These are phyloP conservation scores for Podarcis muralis DNA, from an alignment of 2,113 vertebrate species.

Conservation along the genomic window DNA sequence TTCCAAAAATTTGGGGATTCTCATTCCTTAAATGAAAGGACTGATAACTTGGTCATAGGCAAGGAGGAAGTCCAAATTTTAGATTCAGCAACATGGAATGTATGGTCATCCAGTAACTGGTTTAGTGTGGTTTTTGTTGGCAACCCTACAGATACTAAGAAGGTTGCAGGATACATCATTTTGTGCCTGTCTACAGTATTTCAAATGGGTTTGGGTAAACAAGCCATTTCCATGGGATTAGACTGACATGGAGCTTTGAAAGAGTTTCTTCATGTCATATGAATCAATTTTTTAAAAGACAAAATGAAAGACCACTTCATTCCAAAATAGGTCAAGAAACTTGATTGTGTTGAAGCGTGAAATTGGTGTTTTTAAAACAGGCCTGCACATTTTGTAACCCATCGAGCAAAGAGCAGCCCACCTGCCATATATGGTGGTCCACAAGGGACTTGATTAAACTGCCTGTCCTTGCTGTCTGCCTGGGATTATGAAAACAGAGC, in stretches of 20 bases:
- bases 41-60: background rate
- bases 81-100: background rate
- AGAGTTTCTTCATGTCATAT: background rate
- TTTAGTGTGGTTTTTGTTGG: background rate
- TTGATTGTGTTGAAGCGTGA: background rate
- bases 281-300: background rate
- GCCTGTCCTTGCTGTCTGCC: background rate
- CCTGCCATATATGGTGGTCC: background rate
- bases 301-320: background rate
- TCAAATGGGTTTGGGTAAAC: background rate
- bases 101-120: too few species aligned
- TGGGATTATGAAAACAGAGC: background rate
- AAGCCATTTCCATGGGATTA: background rate
- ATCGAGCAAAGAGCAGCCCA: background rate
- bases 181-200: background rate
- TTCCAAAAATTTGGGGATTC: conserved; percentile 17
- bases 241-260: background rate
- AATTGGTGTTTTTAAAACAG: conserved; percentile 6
- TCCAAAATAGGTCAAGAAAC: conserved; percentile 11
- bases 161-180: background rate
- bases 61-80: background rate
- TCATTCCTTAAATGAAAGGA: background rate
- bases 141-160: background rate
- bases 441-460: background rate
- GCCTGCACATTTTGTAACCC: background rate